Base-by-base conservation (phyloP, 1,140 invertebrate species). In the Drosophila gunungcola region DNA sequence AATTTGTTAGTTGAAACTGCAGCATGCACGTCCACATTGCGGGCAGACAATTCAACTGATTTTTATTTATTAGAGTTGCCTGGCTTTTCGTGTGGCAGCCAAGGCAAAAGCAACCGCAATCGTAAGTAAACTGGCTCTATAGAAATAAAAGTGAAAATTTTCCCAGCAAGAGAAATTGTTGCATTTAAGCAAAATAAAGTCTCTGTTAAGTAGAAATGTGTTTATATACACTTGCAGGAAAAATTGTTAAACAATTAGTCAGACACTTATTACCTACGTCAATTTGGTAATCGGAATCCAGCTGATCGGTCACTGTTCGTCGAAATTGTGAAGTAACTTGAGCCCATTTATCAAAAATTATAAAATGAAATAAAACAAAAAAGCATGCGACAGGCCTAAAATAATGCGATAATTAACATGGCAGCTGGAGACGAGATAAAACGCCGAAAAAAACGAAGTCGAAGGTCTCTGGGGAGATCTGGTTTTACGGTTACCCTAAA, bases 91-190 rank as follows among this genome's bases (percentile, higher is more conserved):
- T 76, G 73, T 72, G 63, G 36, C 21, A 46, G 27, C 27, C 49
- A 39, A 70, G 27, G 27, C 51, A 21, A 69, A 55, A 68, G n/a
- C 34, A 69, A 67, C 60, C 25, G 43, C 49, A 65, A 34, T 10
- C 46, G 58, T 12, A 49, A 52, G 52, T 54, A 83, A 80, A 85
- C 77, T 77, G 73, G 73, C 73, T 80, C 80, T 45, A 69, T 54
- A 53, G 64, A 78, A 88, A 86, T 78, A 86, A 86, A 86, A 86
- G 79, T 82, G 83, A 88, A 88, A 86, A 62, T 86, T 81, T 86
- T 82, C 83, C 74, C 82, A 82, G 74, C 48, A 21, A 77, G 78
- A 88, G 82, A 86, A 88, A 86, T 83, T 82, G 64, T 72, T 88
- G 75, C 78, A 88, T 56, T 56, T 41, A 55, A 32, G 10, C 32